Conservation (phyloP, 2,797 vertebrate species). For the Lacerta bilineata region DNA sequence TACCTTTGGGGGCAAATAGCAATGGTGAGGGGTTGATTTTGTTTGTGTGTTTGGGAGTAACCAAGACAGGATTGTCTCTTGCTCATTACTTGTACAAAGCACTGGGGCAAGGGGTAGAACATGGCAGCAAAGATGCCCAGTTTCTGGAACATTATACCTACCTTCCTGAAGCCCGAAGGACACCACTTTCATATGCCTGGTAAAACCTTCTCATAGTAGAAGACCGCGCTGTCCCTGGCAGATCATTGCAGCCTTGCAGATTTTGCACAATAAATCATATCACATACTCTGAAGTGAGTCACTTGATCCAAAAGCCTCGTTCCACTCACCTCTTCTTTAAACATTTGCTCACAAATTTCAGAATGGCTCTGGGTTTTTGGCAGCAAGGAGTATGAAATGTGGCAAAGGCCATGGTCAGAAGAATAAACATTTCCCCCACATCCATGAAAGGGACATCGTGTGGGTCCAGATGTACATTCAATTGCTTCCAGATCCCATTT, state of each 20-base stretch:
- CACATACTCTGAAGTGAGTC: constrained; percentile 61
- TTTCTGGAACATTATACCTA: constrained; percentile 68
- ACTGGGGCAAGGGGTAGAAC: constrained; percentile 61
- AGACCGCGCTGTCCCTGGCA: constrained; percentile 55
- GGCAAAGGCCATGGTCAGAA: constrained; percentile 52
- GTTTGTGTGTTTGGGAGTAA: background rate
- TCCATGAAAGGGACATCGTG: constrained; percentile 46
- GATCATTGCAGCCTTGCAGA: constrained; percentile 62
- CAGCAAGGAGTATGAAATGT: constrained; percentile 67
- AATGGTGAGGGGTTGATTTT: background rate
- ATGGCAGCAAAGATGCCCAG: constrained; percentile 48
- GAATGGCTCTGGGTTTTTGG: constrained; percentile 61
- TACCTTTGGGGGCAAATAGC: background rate
- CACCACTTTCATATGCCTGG: constrained; percentile 60
- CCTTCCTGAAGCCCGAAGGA: constrained; percentile 39
- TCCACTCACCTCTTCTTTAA: constrained; percentile 32
- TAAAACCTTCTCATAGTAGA: constrained; percentile 55
- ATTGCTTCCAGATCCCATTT: constrained; percentile 57
- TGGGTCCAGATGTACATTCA: constrained; percentile 67
- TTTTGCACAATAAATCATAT: constrained; percentile 71
- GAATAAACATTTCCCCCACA: constrained; percentile 26
- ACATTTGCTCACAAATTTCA: constrained; percentile 68
- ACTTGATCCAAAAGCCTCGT: constrained; percentile 63
- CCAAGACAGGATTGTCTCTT: background rate
- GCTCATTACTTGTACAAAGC: constrained; percentile 65